Evolutionary conservation across 1,140 invertebrate species (phyloP).

Genomic region (Lasioglossum baleicum): DNA sequence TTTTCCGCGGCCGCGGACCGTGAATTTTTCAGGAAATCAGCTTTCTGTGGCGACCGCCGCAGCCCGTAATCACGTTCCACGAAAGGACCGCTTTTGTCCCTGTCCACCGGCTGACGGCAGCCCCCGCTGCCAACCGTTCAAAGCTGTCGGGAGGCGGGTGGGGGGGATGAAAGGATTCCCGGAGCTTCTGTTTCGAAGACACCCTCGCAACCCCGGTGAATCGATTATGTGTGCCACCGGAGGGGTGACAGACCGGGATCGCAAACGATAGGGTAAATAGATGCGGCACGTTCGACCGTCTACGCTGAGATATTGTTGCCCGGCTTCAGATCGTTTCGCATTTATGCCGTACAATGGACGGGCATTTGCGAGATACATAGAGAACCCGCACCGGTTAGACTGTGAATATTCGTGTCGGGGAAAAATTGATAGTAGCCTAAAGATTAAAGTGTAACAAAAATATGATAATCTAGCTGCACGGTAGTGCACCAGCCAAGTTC

Average conservation of each 20-base stretch:
- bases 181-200: neutral
- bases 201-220: neutral
- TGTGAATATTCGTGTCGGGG: no score
- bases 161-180: neutral
- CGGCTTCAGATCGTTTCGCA: no score
- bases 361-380: no score
- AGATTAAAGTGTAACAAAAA: no score
- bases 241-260: neutral
- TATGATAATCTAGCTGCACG: no score
- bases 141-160: neutral
- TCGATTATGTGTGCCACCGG: neutral
- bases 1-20: neutral
- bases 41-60: neutral
- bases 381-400: no score
- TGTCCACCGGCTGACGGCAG: neutral
- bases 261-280: no score
- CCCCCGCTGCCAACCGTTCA: neutral
- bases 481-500: no score
- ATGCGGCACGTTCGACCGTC: no score
- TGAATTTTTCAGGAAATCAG: conserved; percentile 17
- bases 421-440: no score
- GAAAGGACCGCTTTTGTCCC: neutral
- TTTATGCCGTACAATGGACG: no score
- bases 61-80: neutral
- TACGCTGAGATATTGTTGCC: no score